Evolutionary conservation across 1,140 invertebrate species (phyloP).

Genomic region (Saxidomus purpurata): DNA sequence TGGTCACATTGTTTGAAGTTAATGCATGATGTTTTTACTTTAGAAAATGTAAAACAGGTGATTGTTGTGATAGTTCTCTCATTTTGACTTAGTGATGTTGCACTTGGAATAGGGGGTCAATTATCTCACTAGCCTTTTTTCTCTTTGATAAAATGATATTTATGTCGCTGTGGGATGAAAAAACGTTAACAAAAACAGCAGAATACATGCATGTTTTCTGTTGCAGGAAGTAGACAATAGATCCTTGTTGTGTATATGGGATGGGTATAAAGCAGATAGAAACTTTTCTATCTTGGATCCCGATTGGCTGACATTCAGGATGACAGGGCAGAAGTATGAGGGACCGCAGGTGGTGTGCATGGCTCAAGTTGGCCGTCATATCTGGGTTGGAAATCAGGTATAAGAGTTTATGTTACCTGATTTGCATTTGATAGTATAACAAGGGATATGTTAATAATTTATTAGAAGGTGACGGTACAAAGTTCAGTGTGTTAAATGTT

Average conservation of each 20-base stretch:
- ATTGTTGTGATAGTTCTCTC: too few species aligned
- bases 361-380: constrained; percentile 72
- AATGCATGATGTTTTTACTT: too few species aligned
- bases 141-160: too few species aligned
- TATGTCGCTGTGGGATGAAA: too few species aligned
- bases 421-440: background rate
- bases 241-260: constrained; percentile 1
- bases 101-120: too few species aligned
- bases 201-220: background rate
- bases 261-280: constrained; percentile 53
- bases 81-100: too few species aligned
- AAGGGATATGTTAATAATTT: background rate
- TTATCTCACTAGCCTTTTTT: too few species aligned
- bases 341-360: constrained; percentile 75
- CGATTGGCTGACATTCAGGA: constrained; percentile 45
- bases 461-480: background rate
- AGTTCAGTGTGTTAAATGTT: too few species aligned
- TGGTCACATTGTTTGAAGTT: too few species aligned
- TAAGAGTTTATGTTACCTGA: background rate
- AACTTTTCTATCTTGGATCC: constrained; percentile 67
- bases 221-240: constrained; percentile 27
- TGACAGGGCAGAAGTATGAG: constrained; percentile 56
- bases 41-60: too few species aligned
- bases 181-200: too few species aligned
- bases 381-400: constrained; percentile 79